These are phyloP conservation scores for Neopelma chrysocephalum DNA, from an alignment of 2,797 vertebrate species.

Conservation along the genomic window DNA sequence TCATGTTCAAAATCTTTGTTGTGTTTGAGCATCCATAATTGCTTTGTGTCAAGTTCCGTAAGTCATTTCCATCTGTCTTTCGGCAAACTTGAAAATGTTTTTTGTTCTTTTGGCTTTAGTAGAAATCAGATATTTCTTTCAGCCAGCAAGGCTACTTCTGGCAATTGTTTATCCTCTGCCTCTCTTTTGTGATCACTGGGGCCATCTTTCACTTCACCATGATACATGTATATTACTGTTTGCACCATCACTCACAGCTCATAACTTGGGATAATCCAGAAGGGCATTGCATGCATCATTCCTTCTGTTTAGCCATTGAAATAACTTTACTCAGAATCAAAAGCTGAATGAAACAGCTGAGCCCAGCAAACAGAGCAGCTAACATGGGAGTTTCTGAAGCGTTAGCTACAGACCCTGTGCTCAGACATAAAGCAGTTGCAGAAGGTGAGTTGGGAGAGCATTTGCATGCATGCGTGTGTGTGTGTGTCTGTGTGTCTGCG, in stretches of 20 bases:
- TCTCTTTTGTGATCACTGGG: conserved; percentile 34
- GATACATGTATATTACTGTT: conserved; percentile 46
- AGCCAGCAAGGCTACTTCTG: conserved; percentile 24
- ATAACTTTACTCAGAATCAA: conserved; percentile 55
- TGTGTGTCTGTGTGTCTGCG: neutral
- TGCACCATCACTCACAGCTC: conserved; percentile 10
- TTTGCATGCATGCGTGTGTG: neutral
- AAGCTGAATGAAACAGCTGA: conserved; percentile 58
- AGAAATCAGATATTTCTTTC: conserved; percentile 4
- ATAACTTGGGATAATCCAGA: conserved; percentile 35
- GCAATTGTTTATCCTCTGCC: conserved; percentile 21
- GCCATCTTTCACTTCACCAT: neutral
- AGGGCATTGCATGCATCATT: neutral
- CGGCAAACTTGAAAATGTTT: conserved; percentile 43
- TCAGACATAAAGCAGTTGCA: neutral
- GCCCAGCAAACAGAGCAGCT: conserved; percentile 34
- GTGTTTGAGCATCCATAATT: conserved; percentile 69
- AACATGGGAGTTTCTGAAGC: conserved; percentile 24
- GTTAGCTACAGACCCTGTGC: neutral
- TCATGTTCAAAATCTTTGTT: conserved; percentile 72
- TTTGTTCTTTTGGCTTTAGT: conserved; percentile 7
- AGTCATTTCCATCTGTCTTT: conserved; percentile 58
- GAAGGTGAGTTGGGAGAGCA: neutral
- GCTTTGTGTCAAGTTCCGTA: conserved; percentile 59
- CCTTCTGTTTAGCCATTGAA: conserved; percentile 47